Percentiles rank a stretch among this genome's conserved stretches.
Conservation (phyloP, 2,888 invertebrate genomes). For the Shargacucullia verbasci region DNA sequence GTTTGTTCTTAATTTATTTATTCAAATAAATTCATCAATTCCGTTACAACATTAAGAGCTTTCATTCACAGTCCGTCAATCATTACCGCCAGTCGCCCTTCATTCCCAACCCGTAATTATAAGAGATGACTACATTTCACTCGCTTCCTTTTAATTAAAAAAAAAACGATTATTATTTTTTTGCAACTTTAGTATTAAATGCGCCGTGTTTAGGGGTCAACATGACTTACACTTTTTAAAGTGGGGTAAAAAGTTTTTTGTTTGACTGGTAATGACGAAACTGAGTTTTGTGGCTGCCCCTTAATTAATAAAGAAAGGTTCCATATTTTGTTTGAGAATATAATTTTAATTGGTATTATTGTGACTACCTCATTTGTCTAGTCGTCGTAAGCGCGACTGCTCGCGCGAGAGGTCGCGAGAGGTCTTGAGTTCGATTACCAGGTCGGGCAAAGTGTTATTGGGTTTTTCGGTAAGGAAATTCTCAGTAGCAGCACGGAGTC, state of each 20-base stretch:
- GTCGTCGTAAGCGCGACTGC: no score
- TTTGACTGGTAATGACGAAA: slow-evolving; percentile 39
- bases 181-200: slow-evolving; percentile 58
- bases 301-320: slow-evolving; percentile 26
- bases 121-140: slow-evolving; percentile 69
- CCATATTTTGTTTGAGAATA: slow-evolving; percentile 5
- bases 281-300: slow-evolving; percentile 28
- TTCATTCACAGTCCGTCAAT: slow-evolving; percentile 42
- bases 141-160: slow-evolving; percentile 69
- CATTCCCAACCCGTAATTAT: slow-evolving; percentile 59
- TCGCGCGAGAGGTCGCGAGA: no score
- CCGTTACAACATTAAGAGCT: slow-evolving; percentile 21
- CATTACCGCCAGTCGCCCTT: slow-evolving; percentile 24
- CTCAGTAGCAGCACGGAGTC: no score
- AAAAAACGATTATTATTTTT: slow-evolving; percentile 68
- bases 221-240: slow-evolving; percentile 51
- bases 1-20: slow-evolving; percentile 6
- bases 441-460: no score
- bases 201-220: slow-evolving; percentile 49
- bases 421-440: no score
- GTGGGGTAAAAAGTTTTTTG: slow-evolving; percentile 38
- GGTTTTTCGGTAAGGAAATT: no score
- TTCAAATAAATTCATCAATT: slow-evolving; percentile 19
- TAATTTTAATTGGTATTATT: no score
- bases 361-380: no score